Conservation (phyloP, 2,797 vertebrate species). For the Falco cherrug region DNA sequence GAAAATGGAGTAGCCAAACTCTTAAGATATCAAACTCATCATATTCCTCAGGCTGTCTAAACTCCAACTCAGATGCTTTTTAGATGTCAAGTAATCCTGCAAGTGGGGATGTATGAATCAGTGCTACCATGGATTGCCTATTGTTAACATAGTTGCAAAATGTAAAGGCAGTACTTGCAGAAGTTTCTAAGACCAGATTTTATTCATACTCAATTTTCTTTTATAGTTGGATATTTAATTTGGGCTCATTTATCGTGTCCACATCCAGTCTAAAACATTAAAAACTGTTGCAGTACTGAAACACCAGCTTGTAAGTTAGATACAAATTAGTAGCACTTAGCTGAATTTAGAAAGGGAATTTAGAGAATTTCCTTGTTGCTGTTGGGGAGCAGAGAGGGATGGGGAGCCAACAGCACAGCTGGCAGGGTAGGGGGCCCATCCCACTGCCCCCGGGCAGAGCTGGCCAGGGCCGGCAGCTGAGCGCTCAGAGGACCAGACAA, state of each 20-base stretch:
- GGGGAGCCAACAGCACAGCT: fast-evolving
- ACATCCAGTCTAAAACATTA: not conserved
- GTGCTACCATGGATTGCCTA: constrained; percentile 29
- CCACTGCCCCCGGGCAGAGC: not conserved
- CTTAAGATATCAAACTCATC: constrained; percentile 21
- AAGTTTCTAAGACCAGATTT: constrained; percentile 8
- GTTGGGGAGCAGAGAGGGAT: not conserved
- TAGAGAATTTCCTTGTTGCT: not conserved
- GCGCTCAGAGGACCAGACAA: not conserved
- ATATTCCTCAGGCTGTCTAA: constrained; percentile 30
- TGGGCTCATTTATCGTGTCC: not conserved
- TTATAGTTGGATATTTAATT: not conserved
- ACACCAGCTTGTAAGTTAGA: not conserved
- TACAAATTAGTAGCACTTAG: not conserved
- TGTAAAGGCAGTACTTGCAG: constrained; percentile 7
- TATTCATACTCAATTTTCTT: not conserved
- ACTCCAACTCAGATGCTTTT: constrained; percentile 29
- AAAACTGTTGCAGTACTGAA: not conserved
- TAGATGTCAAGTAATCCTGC: constrained; percentile 45
- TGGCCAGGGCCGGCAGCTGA: fast-evolving
- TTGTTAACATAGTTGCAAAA: constrained; percentile 37
- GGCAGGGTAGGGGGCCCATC: fast-evolving
- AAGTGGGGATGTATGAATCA: constrained; percentile 43
- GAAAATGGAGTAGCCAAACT: not conserved
- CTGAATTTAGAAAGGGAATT: not conserved